Evolutionary conservation across 2,113 vertebrate species (phyloP).

Genomic region (Phaethon lepturus): DNA sequence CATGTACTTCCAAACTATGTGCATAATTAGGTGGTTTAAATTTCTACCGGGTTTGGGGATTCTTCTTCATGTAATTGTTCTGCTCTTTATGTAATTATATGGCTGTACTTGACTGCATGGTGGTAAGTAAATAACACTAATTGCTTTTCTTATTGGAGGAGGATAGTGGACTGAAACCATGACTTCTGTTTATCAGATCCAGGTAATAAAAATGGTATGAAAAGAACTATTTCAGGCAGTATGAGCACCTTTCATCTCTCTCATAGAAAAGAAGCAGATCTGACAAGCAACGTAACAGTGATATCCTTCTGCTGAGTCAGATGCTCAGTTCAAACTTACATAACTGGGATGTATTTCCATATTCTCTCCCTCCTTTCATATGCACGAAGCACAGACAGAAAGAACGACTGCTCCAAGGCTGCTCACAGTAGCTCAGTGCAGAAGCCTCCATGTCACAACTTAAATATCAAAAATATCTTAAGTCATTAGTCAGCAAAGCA

Average conservation of each 20-base stretch:
- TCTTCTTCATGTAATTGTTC: background rate
- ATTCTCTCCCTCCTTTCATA: background rate
- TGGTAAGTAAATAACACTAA: background rate
- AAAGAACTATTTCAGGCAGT: background rate
- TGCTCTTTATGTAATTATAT: slow-evolving; percentile 12
- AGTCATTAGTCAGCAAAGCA: background rate
- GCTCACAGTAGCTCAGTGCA: background rate
- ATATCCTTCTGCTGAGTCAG: slow-evolving; percentile 36
- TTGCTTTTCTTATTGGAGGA: slow-evolving; percentile 28
- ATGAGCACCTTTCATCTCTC: background rate
- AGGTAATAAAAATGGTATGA: slow-evolving; percentile 3
- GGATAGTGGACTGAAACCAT: slow-evolving; percentile 15
- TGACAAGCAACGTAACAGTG: background rate
- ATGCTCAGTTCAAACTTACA: background rate
- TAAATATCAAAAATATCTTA: background rate
- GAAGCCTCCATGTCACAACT: background rate
- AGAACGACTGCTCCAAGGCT: background rate
- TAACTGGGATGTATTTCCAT: background rate
- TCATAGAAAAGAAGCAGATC: background rate
- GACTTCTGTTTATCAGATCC: slow-evolving; percentile 29
- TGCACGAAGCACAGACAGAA: background rate
- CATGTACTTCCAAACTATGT: background rate
- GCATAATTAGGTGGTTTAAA: background rate
- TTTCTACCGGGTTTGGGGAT: background rate
- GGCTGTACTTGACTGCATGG: slow-evolving; percentile 32